phyloP scores from a whole-genome alignment of 2,797 vertebrate species.

The Uromys caudimaculatus region DNA sequence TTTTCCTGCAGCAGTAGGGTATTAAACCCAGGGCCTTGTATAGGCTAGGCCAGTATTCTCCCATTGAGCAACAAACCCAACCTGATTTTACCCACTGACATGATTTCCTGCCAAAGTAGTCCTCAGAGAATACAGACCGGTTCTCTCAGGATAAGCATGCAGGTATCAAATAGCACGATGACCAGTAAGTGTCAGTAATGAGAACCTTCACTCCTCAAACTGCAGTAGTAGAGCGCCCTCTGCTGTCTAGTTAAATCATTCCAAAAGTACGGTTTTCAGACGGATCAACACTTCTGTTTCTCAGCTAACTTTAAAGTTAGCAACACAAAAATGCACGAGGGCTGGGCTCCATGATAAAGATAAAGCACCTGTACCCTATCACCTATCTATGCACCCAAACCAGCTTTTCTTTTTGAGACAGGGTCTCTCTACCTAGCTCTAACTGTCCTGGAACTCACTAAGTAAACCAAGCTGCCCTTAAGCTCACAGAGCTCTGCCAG shows the following conservation, averaged over 20 bases:
- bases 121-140: conserved; percentile 35
- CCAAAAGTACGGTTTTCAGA: not conserved
- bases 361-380: not conserved
- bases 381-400: not conserved
- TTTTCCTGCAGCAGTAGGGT: too few species aligned
- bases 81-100: conserved; percentile 35
- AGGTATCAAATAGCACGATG: conserved; percentile 20
- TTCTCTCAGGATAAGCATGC: conserved; percentile 45
- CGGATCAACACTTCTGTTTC: not conserved
- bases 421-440: not conserved
- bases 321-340: not conserved
- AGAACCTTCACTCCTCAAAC: conserved; percentile 33
- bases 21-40: not conserved
- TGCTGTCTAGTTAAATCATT: conserved; percentile 76
- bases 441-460: not conserved
- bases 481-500: not conserved
- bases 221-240: conserved; percentile 85
- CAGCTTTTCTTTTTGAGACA: not conserved
- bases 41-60: not conserved
- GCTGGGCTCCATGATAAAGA: not conserved
- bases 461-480: not conserved
- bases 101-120: not conserved
- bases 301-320: conserved; percentile 2
- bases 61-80: not conserved
- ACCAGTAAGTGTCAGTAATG: not conserved